Conservation (phyloP, 2,888 invertebrate genomes). For the Acrobasis suavella region DNA sequence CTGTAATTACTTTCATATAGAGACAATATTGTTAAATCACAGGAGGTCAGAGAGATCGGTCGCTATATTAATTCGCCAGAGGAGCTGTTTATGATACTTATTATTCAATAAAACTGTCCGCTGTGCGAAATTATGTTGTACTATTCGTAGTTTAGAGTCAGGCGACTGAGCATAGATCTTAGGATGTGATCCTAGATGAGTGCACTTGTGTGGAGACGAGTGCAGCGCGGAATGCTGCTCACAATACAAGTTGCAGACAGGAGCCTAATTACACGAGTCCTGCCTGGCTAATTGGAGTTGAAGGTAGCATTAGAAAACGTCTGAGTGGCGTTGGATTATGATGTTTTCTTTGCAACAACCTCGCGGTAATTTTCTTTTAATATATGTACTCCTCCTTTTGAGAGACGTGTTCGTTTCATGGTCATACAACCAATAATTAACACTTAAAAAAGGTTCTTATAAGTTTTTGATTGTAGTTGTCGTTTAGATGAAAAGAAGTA, state of each 20-base stretch:
- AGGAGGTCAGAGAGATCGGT: constrained; percentile 53
- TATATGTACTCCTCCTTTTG: background rate
- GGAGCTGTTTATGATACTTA: constrained; percentile 60
- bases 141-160: constrained; percentile 12
- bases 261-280: constrained; percentile 10
- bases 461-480: too few relatives aligned
- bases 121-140: constrained; percentile 46
- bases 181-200: constrained; percentile 3
- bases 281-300: constrained; percentile 2
- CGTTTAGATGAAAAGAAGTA: too few relatives aligned
- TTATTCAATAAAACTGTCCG: constrained; percentile 67
- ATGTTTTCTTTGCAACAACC: constrained; percentile 1
- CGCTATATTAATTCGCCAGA: constrained; percentile 49
- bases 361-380: background rate
- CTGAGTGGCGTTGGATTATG: constrained; percentile 3
- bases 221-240: constrained; percentile 10
- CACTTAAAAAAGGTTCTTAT: too few relatives aligned
- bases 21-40: constrained; percentile 64
- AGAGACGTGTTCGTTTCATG: background rate
- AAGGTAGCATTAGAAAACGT: constrained; percentile 11
- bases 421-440: too few relatives aligned
- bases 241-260: constrained; percentile 8
- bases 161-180: background rate
- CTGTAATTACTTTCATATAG: constrained; percentile 62
- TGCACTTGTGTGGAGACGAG: constrained; percentile 9